Evolutionary conservation across 2,797 vertebrate genomes (phyloP).

Genomic region (Avahi laniger): DNA sequence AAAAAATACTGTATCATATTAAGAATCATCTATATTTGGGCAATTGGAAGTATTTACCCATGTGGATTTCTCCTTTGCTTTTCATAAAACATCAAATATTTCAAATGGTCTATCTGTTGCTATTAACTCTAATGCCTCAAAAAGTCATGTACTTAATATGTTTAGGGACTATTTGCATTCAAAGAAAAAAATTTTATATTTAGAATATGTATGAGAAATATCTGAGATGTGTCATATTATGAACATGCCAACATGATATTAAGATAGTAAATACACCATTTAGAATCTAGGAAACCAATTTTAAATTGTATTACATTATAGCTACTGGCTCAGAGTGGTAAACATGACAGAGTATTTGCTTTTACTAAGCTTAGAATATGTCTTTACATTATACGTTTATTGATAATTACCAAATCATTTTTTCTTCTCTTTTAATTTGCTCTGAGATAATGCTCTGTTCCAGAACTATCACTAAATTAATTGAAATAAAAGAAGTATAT

Average conservation of each 20-base stretch:
- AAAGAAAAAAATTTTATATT: not conserved
- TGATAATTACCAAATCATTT: not conserved
- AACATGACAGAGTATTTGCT: not conserved
- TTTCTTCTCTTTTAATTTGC: not conserved
- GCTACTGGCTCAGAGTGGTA: not conserved
- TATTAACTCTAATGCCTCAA: not conserved
- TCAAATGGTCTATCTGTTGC: not conserved
- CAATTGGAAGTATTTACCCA: not conserved
- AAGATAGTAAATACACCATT: not conserved
- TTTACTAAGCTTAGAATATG: not conserved
- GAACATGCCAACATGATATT: not conserved
- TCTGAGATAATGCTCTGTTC: not conserved
- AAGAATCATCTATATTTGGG: not conserved
- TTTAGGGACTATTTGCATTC: not conserved
- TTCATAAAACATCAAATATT: not conserved
- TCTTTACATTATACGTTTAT: not conserved
- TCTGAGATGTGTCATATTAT: not conserved
- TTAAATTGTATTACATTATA: not conserved
- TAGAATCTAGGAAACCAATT: not conserved
- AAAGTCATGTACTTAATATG: not conserved
- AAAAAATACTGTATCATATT: not conserved
- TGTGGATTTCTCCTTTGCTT: not conserved
- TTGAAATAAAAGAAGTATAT: not conserved
- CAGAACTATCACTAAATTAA: not conserved
- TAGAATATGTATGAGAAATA: not conserved